Evolutionary conservation across 2,888 invertebrate species (phyloP).

Genomic region (Helicoverpa assulta): DNA sequence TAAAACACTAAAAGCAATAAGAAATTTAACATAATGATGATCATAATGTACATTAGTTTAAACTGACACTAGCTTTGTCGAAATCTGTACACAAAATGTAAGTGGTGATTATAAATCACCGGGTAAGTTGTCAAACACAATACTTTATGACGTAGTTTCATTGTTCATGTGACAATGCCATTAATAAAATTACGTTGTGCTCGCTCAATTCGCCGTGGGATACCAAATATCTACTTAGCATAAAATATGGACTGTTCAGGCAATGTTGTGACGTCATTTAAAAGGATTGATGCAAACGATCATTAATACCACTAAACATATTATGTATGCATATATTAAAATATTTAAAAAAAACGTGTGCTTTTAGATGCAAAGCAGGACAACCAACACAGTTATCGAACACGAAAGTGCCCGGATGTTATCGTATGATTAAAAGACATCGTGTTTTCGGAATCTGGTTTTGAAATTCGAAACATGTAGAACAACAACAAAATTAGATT

Average conservation of each 20-base stretch:
- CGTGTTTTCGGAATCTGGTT: conserved; percentile 39
- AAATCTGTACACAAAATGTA: neutral
- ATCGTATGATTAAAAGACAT: conserved; percentile 33
- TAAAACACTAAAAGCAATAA: neutral
- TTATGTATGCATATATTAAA: conserved; percentile 11
- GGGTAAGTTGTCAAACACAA: neutral
- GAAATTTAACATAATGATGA: neutral
- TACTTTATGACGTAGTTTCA: conserved; percentile 32
- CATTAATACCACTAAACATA: conserved; percentile 23
- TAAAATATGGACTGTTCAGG: neutral
- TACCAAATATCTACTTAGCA: neutral
- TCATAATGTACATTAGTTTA: neutral
- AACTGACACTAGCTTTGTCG: neutral
- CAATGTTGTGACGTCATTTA: conserved; percentile 11
- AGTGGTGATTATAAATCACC: conserved; percentile 20
- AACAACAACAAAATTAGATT: too few species aligned
- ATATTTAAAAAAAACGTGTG: conserved; percentile 15
- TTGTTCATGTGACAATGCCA: conserved; percentile 37
- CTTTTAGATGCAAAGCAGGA: conserved; percentile 8
- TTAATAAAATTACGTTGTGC: conserved; percentile 4
- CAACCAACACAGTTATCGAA: conserved; percentile 33
- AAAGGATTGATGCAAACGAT: conserved; percentile 13
- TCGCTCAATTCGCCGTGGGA: neutral
- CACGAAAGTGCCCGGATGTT: conserved; percentile 2
- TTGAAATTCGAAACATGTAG: neutral